Conservation (phyloP, 2,797 vertebrate genomes). For the Pangasius djambal region DNA sequence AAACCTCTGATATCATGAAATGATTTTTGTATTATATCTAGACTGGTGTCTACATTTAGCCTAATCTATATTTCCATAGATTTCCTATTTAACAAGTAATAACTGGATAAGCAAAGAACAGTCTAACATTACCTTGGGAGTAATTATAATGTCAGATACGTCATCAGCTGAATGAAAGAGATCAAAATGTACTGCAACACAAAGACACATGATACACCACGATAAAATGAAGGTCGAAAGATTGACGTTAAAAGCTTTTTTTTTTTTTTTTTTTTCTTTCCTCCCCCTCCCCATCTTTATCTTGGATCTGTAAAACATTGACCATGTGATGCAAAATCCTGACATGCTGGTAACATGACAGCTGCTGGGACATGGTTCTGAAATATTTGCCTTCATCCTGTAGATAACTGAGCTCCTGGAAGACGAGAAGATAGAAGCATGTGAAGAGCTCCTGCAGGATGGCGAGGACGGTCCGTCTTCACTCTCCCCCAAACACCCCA, state of each 20-base stretch:
- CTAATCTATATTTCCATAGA: neutral
- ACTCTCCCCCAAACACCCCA: conserved; percentile 64
- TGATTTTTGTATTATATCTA: neutral
- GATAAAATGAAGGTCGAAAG: neutral
- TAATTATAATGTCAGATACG: neutral
- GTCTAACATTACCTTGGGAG: neutral
- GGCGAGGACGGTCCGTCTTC: conserved; percentile 77
- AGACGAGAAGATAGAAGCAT: conserved; percentile 91
- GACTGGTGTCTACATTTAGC: neutral
- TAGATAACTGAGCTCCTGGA: conserved; percentile 84
- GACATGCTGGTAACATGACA: neutral
- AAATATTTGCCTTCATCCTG: neutral
- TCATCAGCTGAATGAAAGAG: neutral
- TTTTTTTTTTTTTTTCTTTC: neutral
- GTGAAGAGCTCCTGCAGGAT: conserved; percentile 91
- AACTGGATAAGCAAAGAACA: neutral
- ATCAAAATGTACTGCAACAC: conserved; percentile 4
- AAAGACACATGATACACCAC: neutral
- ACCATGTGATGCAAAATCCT: conserved; percentile 11
- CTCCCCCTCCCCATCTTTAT: neutral
- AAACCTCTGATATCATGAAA: neutral
- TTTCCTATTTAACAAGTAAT: neutral
- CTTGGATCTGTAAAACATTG: neutral
- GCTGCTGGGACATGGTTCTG: neutral
- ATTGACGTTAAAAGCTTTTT: neutral